Evolutionary conservation across 2,113 vertebrate genomes (phyloP), one percentile per base, ranked within the genome.

Genomic region (Corythaixoides concolor): DNA sequence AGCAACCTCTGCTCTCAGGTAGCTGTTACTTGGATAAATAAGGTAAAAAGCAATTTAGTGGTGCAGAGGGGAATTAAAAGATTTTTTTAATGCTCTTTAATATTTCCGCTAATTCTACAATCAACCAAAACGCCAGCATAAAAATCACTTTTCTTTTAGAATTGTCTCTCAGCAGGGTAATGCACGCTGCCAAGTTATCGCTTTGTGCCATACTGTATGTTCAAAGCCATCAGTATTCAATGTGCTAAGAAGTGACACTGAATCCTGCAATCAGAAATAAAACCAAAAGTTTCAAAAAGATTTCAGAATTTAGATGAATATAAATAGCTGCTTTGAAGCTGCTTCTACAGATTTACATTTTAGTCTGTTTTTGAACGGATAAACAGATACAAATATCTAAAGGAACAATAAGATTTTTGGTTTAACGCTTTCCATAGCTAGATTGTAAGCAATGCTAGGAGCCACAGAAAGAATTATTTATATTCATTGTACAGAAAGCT

Each of bases 341-440:
- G 43, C 68, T 93, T 93, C 89, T 73, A 81, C 63, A 93, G 79
- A 96, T 94, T 90, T 95, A 93, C 87, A 95, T 96, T 92, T 93
- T 84, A 58, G 89, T 79, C 94, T 91, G 68, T 66, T 76, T 76
- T 56, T 77, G 52, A 74, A 74, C 0, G 22, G 85, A 89, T 95
- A 94, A 94, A 95, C 75, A 94, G 87, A 75, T n/a, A 56, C 90
- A 94, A 91, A 64, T 37, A 53, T 10, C 58, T 69, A 88, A 91
- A 89, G 60, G 37, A 79, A 86, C 50, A 82, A 12, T 80, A 79
- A 80, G 32, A 83, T 83, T 91, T 90, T 56, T 43, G 79, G 56
- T 88, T 91, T 94, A 92, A 91, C 72, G 55, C 52, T 90, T 74
- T 27, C 55, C 62, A 75, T 45, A 74, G 78, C 85, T 60, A 68